Evolutionary conservation across 1,140 invertebrate genomes (phyloP).

Genomic region (Episyrphus balteatus): DNA sequence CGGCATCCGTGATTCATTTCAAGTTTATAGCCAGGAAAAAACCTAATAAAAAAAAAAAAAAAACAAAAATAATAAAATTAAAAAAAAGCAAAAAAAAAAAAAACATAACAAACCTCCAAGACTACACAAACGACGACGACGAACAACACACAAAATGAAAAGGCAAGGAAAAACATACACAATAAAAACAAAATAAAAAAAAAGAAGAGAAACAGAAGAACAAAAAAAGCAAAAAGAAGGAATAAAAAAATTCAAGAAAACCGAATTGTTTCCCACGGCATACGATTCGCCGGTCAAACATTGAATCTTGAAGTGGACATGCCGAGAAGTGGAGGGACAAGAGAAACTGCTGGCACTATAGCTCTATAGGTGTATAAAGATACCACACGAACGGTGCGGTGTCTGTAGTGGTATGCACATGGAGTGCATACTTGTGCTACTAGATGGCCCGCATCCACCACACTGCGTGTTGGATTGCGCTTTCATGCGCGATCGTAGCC

Average conservation of each 20-base stretch:
- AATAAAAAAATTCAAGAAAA: constrained; percentile 35
- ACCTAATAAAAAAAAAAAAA: constrained; percentile 7
- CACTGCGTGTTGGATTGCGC: no score
- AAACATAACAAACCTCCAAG: constrained; percentile 12
- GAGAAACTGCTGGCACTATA: neutral
- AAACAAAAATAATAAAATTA: constrained; percentile 9
- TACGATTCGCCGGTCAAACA: constrained; percentile 38
- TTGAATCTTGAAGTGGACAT: neutral
- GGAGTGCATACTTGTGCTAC: no score
- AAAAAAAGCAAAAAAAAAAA: constrained; percentile 10
- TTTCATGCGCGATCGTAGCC: no score
- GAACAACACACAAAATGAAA: neutral
- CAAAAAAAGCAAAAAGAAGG: constrained; percentile 4
- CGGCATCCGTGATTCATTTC: no score
- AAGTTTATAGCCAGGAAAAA: constrained; percentile 1
- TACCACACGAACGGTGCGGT: no score
- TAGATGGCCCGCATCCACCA: no score
- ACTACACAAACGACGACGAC: neutral
- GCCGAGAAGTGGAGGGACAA: neutral
- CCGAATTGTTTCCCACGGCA: constrained; percentile 40
- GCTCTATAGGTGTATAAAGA: neutral
- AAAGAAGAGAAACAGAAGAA: constrained; percentile 24
- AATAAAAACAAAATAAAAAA: constrained; percentile 12
- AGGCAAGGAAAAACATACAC: neutral
- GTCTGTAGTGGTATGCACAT: no score